Percentiles rank a stretch among this genome's conserved stretches.
phyloP scores from a whole-genome alignment of 2,888 invertebrate genomes.

The Frankliniella fusca region DNA sequence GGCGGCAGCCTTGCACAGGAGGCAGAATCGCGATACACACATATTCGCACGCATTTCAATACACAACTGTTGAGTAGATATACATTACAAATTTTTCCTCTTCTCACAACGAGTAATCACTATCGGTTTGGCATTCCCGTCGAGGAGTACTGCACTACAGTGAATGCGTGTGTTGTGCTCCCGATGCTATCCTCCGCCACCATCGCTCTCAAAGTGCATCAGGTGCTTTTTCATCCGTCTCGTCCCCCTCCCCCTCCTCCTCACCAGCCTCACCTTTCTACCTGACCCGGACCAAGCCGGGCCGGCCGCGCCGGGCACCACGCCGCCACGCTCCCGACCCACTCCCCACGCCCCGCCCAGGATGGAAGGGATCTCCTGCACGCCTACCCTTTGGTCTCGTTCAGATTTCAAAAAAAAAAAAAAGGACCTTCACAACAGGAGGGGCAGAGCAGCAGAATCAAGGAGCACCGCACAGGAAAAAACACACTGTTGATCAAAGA shows the following conservation, averaged over 20 bases:
- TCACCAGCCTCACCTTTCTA: not conserved
- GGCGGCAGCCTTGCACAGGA: no score
- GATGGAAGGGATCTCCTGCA: not conserved
- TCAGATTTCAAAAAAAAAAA: not conserved
- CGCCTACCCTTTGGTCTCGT: not conserved
- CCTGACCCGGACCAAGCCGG: not conserved
- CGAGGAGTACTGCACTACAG: no score
- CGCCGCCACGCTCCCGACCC: not conserved
- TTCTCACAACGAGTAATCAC: no score
- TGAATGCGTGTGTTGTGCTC: no score
- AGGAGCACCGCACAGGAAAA: no score
- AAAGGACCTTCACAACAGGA: not conserved
- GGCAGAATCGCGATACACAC: no score
- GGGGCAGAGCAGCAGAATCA: not conserved
- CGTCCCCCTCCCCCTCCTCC: not conserved
- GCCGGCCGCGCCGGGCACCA: not conserved
- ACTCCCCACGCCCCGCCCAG: not conserved
- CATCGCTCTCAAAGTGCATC: conserved; percentile 2
- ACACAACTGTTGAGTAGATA: no score
- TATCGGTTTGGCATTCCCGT: no score
- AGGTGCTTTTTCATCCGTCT: not conserved
- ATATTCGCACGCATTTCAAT: no score
- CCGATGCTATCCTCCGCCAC: no score
- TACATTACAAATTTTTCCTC: no score
- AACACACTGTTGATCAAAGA: no score